Percentiles rank a stretch among this genome's conserved stretches.
These are phyloP conservation scores for Agapornis roseicollis DNA, from an alignment of 2,113 vertebrate species.

Conservation along the genomic window DNA sequence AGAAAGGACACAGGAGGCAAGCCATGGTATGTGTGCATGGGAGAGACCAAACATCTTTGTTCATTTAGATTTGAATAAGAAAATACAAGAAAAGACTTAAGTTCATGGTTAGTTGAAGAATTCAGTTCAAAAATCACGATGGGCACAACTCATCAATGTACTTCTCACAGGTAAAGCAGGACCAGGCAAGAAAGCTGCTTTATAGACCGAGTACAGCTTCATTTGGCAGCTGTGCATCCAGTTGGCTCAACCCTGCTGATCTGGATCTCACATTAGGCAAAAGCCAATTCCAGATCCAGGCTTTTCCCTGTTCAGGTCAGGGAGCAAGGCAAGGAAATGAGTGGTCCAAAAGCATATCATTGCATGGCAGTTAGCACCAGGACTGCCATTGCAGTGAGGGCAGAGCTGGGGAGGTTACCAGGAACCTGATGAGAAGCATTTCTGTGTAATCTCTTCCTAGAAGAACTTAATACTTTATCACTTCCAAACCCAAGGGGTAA, in stretches of 20 bases:
- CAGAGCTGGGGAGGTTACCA: not conserved
- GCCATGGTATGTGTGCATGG: not conserved
- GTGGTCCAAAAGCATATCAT: not conserved
- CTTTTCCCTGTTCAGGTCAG: not conserved
- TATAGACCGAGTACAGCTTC: not conserved
- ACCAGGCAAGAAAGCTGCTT: not conserved
- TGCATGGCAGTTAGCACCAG: not conserved
- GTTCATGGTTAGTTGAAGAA: not conserved
- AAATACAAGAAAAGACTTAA: not conserved
- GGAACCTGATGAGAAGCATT: not conserved
- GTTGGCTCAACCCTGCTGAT: not conserved
- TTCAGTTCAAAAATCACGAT: not conserved
- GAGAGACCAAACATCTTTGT: not conserved
- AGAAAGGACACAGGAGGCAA: not conserved
- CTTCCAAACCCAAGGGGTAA: not conserved
- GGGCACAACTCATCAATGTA: not conserved
- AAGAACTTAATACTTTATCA: not conserved
- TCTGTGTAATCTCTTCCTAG: not conserved
- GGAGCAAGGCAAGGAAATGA: not conserved
- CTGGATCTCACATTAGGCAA: not conserved
- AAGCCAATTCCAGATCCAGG: not conserved
- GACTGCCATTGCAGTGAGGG: not conserved
- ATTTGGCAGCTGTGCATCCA: not conserved
- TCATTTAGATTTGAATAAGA: not conserved
- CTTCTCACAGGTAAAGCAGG: not conserved